These are phyloP conservation scores for Epinephelus awoara DNA, from an alignment of 2,797 vertebrate species.

Conservation along the genomic window DNA sequence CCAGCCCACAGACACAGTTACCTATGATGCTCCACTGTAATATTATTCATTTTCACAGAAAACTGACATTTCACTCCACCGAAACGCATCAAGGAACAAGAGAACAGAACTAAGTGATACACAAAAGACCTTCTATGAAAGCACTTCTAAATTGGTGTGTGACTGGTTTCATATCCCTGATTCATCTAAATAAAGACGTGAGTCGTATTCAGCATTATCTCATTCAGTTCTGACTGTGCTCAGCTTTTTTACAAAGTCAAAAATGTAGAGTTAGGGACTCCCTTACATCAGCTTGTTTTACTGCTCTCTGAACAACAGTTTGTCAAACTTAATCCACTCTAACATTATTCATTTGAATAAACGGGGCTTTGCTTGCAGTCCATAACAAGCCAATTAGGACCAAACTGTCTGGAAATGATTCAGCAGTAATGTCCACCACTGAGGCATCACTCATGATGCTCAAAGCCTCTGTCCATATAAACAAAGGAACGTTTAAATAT, in stretches of 20 bases:
- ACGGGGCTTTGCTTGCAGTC: neutral
- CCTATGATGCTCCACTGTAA: too few relatives aligned
- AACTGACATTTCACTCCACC: neutral
- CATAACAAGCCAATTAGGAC: neutral
- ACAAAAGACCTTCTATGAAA: neutral
- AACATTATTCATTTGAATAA: neutral
- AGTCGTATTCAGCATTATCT: neutral
- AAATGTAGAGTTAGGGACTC: neutral
- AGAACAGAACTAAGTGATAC: neutral
- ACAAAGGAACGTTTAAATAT: neutral
- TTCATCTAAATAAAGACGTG: constrained; percentile 1
- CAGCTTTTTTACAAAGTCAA: neutral
- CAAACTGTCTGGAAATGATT: neutral
- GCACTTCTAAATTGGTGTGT: too few relatives aligned
- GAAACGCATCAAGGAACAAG: neutral
- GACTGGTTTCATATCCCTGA: neutral
- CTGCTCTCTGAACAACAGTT: neutral
- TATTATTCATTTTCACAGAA: neutral
- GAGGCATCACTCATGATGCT: neutral
- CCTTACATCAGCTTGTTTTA: neutral
- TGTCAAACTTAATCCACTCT: neutral
- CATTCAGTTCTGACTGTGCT: neutral
- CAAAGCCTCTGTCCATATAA: neutral
- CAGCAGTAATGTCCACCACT: neutral
- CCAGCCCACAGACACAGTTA: too few relatives aligned